Conservation (phyloP, 2,797 vertebrate species). For the Chloroceryle inda region DNA sequence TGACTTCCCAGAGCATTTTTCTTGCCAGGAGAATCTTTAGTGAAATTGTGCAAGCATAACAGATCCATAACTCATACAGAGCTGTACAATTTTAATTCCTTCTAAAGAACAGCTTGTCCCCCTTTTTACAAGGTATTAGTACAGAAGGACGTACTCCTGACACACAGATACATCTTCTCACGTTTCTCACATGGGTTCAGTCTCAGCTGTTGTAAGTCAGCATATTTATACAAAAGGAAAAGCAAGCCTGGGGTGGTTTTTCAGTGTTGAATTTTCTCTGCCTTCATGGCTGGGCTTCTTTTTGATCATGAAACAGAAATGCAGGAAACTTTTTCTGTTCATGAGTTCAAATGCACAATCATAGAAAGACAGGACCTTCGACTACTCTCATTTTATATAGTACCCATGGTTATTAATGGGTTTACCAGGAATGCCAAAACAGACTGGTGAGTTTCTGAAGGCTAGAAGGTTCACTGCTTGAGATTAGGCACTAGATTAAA, state of each 20-base stretch:
- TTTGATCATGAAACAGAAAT: neutral
- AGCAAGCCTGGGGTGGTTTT: neutral
- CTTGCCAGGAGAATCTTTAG: conserved; percentile 4
- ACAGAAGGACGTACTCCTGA: neutral
- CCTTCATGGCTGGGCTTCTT: neutral
- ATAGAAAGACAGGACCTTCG: neutral
- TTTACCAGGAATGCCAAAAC: neutral
- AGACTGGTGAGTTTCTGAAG: neutral
- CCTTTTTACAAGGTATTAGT: conserved; percentile 11
- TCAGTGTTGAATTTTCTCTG: neutral
- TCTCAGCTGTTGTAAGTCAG: neutral
- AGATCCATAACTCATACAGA: neutral
- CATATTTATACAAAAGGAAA: neutral
- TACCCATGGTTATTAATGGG: rapidly evolving
- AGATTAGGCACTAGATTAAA: neutral
- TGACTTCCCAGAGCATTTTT: conserved; percentile 13
- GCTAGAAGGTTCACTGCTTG: neutral
- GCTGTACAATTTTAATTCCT: neutral
- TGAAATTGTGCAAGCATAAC: neutral
- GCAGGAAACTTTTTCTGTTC: neutral
- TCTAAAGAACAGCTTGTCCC: conserved; percentile 19
- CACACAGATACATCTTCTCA: neutral
- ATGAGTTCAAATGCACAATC: neutral
- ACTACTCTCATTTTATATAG: neutral
- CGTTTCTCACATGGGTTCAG: neutral